These are phyloP conservation scores for Rhopalosiphum maidis DNA, from an alignment of 1,140 invertebrate species.

Conservation along the genomic window DNA sequence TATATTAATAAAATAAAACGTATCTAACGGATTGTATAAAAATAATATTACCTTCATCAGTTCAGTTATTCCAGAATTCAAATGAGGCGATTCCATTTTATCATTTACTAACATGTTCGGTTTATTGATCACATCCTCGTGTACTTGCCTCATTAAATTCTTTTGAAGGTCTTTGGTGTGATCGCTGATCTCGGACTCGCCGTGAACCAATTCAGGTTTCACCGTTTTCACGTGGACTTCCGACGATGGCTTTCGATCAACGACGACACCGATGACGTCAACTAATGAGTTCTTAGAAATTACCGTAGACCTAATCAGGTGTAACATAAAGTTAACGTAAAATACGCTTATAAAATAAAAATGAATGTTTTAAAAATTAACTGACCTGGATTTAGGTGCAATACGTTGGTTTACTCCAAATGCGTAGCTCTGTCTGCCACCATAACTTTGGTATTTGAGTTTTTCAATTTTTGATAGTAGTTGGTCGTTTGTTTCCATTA, in stretches of 20 bases:
- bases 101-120: not conserved
- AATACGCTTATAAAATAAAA: not conserved
- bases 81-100: not conserved
- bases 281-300: not conserved
- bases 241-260: not conserved
- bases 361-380: not conserved
- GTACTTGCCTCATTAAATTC: conserved; percentile 14
- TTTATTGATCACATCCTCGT: conserved; percentile 28
- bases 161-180: conserved; percentile 28
- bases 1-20: not conserved
- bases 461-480: not conserved
- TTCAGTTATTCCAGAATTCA: not conserved
- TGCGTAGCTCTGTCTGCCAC: not conserved
- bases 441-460: not conserved
- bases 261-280: not conserved
- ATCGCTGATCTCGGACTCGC: conserved; percentile 16
- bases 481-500: not conserved
- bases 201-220: not conserved
- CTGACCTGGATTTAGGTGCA: not conserved
- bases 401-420: not conserved
- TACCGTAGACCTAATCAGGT: not conserved
- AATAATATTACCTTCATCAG: not conserved
- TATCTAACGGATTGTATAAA: not conserved
- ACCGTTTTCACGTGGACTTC: too few species aligned
- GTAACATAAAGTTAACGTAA: not conserved